Base-by-base conservation (phyloP, 2,113 vertebrate genomes). In the Grus americana region DNA sequence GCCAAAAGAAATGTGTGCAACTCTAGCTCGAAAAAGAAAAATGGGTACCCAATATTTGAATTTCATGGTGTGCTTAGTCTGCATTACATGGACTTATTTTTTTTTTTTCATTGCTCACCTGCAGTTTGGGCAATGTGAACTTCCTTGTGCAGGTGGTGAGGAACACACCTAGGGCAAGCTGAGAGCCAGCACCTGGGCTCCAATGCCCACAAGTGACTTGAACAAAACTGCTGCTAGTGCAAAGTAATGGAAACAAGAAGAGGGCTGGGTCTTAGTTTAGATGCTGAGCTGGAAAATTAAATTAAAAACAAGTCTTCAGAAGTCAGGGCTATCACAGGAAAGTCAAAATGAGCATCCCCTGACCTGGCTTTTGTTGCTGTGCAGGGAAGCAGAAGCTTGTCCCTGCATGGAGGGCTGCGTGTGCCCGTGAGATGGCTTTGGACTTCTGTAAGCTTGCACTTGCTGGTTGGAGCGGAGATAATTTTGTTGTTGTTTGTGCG, bases 281-380 rank as follows among this genome's bases (percentile, higher is more conserved):
- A 85, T 58, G 66, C 83, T 82, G 91, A 93, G 13, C 80, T 95
- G 81, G 79, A 94, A 91, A 94, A 92, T 67, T 34, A 57, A 92
- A 85, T 67, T 79, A 86, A 93, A 93, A 66, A 72, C 4, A 30
- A 76, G 36, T 23, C 40, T 79, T 89, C 46, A 65, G 88, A 89
- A 91, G 78, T 82, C 38, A 52, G 67, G 88, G 66, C 36, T n/a
- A 15, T 70, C 38, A 30, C 24, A 86, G 65, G 36, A 17, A 81
- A 68, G 49, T 34, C 38, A 30, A 83, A 76, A 6, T 4, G 58
- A 80, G 29, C 62, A 38, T 73, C 29, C 50, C 34, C 62, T 80
- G 81, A n/a, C 61, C 46, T 44, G 46, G 55, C 90, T 47, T 90
- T 80, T 90, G 88, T 88, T 0, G 42, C 42, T 83, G 71, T 73